Evolutionary conservation across 2,113 vertebrate species (phyloP).

Genomic region (Apaloderma vittatum): DNA sequence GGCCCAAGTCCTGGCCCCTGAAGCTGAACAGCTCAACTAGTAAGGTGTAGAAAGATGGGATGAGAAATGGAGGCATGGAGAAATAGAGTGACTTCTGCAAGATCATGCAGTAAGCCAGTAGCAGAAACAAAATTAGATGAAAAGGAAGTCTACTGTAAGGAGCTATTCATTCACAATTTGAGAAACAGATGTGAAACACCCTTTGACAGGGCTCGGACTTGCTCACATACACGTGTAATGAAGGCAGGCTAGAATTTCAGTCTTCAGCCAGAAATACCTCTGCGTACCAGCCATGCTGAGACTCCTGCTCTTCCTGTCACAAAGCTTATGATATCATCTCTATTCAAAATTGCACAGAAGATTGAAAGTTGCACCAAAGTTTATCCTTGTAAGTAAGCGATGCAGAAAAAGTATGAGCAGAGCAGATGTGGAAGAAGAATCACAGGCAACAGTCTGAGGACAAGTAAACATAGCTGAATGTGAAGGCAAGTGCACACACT

Average conservation of each 20-base stretch:
- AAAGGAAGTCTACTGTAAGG: not conserved
- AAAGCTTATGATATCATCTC: not conserved
- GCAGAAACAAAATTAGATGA: not conserved
- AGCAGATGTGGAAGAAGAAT: not conserved
- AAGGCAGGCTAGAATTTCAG: not conserved
- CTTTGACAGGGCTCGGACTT: not conserved
- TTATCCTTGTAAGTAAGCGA: not conserved
- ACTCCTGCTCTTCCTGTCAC: not conserved
- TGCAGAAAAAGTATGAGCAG: not conserved
- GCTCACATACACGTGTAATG: not conserved
- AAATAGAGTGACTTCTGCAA: not conserved
- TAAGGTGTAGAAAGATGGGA: not conserved
- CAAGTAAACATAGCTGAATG: not conserved
- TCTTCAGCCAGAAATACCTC: not conserved
- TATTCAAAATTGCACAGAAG: not conserved
- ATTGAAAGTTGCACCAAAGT: not conserved
- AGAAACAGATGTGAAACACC: not conserved
- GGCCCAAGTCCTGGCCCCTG: not conserved
- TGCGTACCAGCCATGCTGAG: not conserved
- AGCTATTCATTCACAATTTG: not conserved
- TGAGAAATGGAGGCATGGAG: not conserved
- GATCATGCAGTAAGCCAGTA: not conserved
- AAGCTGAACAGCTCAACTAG: not conserved
- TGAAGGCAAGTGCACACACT: not conserved
- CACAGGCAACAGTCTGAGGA: not conserved